Evolutionary conservation across 2,888 invertebrate species (phyloP).

Genomic region (Xanthia icteritia): DNA sequence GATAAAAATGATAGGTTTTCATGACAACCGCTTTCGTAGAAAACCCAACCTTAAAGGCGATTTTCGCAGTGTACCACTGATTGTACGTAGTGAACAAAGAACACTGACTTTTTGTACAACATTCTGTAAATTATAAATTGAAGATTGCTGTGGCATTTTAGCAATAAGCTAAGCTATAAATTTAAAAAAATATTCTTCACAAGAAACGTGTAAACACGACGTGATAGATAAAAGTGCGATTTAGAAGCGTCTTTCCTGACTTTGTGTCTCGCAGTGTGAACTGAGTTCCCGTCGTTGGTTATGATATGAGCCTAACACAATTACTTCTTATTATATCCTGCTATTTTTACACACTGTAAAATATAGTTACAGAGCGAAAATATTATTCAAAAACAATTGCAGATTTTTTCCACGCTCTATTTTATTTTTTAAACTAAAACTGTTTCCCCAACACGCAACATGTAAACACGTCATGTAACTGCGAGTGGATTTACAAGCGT

Average conservation of each 20-base stretch:
- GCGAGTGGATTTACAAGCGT: slow-evolving; percentile 53
- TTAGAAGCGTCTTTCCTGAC: neutral
- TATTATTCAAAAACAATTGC: neutral
- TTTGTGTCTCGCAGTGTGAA: neutral
- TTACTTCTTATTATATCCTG: neutral
- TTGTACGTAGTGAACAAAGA: neutral
- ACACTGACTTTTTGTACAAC: neutral
- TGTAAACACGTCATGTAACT: slow-evolving; percentile 49
- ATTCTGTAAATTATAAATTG: neutral
- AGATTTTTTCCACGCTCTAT: neutral
- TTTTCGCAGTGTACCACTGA: neutral
- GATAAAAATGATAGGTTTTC: neutral
- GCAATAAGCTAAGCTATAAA: neutral
- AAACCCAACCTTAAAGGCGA: neutral
- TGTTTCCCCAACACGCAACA: slow-evolving; percentile 25
- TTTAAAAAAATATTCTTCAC: neutral
- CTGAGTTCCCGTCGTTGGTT: neutral
- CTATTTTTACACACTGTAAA: neutral
- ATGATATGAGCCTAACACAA: too few relatives aligned
- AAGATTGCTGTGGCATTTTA: too few relatives aligned
- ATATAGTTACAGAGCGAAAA: neutral
- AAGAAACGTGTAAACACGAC: slow-evolving; percentile 19
- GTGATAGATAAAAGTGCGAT: neutral
- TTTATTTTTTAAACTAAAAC: slow-evolving; percentile 24
- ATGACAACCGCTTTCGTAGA: neutral